phyloP scores from a whole-genome alignment of 2,797 vertebrate species.

The Anguilla megastoma region DNA sequence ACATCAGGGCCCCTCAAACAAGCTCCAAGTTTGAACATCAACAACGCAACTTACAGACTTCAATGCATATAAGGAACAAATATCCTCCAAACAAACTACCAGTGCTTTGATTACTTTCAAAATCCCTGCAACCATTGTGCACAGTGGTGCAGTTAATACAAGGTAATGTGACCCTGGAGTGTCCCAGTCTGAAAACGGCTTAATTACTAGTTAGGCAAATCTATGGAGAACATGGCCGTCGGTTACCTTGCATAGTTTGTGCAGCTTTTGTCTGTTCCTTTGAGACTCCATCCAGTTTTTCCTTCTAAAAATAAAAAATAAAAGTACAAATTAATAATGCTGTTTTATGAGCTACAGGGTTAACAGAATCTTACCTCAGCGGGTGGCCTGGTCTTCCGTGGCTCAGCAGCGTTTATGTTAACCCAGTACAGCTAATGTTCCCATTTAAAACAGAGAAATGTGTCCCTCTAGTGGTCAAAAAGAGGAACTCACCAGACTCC shows the following conservation, averaged over 20 bases:
- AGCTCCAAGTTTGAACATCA: background rate
- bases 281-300: constrained; percentile 72
- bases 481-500: background rate
- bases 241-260: constrained; percentile 86
- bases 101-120: background rate
- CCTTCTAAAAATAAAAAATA: constrained; percentile 75
- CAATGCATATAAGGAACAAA: background rate
- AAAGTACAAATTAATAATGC: background rate
- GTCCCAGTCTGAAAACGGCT: background rate
- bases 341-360: background rate
- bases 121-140: background rate
- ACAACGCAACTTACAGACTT: background rate
- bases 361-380: background rate
- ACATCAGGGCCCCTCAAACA: background rate
- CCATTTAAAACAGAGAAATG: background rate
- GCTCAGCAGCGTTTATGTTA: background rate
- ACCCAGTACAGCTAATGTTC: background rate
- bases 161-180: background rate
- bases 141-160: background rate
- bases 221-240: background rate
- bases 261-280: constrained; percentile 76
- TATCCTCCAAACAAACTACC: background rate
- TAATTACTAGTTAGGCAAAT: background rate
- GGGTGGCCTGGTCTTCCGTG: background rate
- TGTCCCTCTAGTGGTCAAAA: constrained; percentile 24